Evolutionary conservation across 2,113 vertebrate species (phyloP), one percentile per base, ranked within the genome.

Genomic region (Leptosomus discolor): DNA sequence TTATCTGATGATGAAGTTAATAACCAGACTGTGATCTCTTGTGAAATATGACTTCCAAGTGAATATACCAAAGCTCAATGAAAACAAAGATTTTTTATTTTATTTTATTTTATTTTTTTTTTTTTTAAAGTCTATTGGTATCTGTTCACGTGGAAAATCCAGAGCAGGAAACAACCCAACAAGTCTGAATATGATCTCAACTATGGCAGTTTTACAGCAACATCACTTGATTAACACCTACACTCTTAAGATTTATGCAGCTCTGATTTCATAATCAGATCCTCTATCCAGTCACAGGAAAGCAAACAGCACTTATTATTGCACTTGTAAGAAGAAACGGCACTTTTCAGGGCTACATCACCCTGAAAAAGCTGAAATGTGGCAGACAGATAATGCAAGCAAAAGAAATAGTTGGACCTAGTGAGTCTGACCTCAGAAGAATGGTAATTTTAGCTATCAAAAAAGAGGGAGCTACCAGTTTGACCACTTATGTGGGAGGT

Each of bases 291-390:
- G 41, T 26, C 57, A 79, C 45, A 92, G 65, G 48, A 94, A 94
- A 92, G 48, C 32, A 90, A 92, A 85, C 74, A 90, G 34, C 27
- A 68, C 78, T 78, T 87, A 87, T 64, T 85, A 57, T 85, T 88
- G 88, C 74, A 79, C 12, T 79, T 91, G 61, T 64, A 48, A 78
- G 80, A 91, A 77, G 73, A 23, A 93, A 78, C 53, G 61, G 3
- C 36, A 68, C 34, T 87, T 90, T 86, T 51, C 51, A 68, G 80
- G 46, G 64, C 79, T 83, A 43, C 80, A 71, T 85, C 60, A 68
- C 43, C 34, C 73, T 53, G 84, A 95, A 65, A 73, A 84, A 81
- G 87, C 46, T 60, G 43, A 92, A 94, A 94, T 89, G 56, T 71
- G 86, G 23, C 77, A 88, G 87, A 54, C 0, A 0, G 77, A 58